These are phyloP conservation scores for Xenus cinereus DNA, from an alignment of 2,113 vertebrate genomes.

Conservation along the genomic window DNA sequence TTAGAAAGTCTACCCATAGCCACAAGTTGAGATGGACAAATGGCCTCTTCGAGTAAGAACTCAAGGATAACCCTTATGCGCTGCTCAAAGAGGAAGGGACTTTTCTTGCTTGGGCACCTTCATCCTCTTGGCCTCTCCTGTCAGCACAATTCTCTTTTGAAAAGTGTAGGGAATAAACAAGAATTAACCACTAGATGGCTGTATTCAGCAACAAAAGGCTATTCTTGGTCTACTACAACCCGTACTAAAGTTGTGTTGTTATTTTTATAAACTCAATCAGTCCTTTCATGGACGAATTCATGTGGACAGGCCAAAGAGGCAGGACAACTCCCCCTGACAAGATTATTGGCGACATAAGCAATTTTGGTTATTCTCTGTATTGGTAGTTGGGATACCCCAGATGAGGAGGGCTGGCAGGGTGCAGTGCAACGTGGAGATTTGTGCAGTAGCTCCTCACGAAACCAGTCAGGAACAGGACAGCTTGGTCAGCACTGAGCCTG, in stretches of 20 bases:
- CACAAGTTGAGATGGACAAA: not conserved
- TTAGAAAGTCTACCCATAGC: not conserved
- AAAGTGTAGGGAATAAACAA: not conserved
- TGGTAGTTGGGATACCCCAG: not conserved
- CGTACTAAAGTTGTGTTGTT: accelerated
- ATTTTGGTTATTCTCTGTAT: not conserved
- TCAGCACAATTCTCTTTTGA: not conserved
- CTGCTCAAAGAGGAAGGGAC: not conserved
- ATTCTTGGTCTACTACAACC: accelerated
- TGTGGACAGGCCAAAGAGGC: not conserved
- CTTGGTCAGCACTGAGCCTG: not conserved
- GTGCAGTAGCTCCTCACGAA: not conserved
- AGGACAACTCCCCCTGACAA: not conserved
- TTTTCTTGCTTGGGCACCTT: not conserved
- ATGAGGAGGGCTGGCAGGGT: not conserved
- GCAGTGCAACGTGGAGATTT: not conserved
- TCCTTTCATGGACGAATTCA: not conserved
- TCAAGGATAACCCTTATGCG: not conserved
- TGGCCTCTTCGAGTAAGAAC: not conserved
- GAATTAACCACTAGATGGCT: conserved; percentile 67
- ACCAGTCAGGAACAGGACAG: not conserved
- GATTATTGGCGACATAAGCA: not conserved
- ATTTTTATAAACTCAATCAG: not conserved
- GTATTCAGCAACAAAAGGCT: conserved; percentile 1
- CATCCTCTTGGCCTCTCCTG: not conserved